Evolutionary conservation across 1,140 invertebrate genomes (phyloP).

Genomic region (Drosophila novamexicana): DNA sequence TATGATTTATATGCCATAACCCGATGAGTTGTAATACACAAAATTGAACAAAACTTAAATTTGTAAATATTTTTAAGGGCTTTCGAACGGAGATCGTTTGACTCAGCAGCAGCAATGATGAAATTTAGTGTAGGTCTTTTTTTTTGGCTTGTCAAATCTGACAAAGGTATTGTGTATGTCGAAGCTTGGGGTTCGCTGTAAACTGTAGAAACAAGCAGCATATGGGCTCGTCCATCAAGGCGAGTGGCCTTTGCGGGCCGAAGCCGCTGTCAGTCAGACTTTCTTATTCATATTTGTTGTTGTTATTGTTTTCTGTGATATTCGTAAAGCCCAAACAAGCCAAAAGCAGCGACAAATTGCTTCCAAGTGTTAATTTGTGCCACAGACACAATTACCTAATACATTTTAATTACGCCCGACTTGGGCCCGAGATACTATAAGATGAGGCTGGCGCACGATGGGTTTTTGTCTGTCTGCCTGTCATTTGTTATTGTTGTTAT

Average conservation of each 20-base stretch:
- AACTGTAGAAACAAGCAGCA: constrained; percentile 8
- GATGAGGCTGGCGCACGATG: constrained; percentile 28
- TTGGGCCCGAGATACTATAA: constrained; percentile 42
- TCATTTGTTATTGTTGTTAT: constrained; percentile 20
- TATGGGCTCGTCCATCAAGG: constrained; percentile 9
- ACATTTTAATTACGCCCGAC: constrained; percentile 72
- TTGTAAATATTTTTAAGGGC: not conserved
- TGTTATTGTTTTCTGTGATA: constrained; percentile 18
- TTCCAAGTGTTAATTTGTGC: constrained; percentile 79
- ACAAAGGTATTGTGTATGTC: constrained; percentile 10
- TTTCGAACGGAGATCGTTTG: not conserved
- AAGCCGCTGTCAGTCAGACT: constrained; percentile 8
- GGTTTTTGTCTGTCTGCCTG: not conserved
- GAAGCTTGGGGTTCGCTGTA: not conserved
- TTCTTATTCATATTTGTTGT: constrained; percentile 28
- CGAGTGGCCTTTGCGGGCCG: constrained; percentile 13
- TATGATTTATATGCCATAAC: not conserved
- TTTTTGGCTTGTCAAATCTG: not conserved
- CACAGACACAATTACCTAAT: constrained; percentile 81
- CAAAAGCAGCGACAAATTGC: constrained; percentile 70
- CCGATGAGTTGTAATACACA: not conserved
- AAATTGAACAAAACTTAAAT: not conserved
- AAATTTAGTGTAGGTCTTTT: not conserved
- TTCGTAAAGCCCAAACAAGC: constrained; percentile 43
- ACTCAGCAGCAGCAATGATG: not conserved